Evolutionary conservation across 1,140 invertebrate species (phyloP), one percentile per base, ranked within the genome.

Genomic region (Neocloeon triangulifer): DNA sequence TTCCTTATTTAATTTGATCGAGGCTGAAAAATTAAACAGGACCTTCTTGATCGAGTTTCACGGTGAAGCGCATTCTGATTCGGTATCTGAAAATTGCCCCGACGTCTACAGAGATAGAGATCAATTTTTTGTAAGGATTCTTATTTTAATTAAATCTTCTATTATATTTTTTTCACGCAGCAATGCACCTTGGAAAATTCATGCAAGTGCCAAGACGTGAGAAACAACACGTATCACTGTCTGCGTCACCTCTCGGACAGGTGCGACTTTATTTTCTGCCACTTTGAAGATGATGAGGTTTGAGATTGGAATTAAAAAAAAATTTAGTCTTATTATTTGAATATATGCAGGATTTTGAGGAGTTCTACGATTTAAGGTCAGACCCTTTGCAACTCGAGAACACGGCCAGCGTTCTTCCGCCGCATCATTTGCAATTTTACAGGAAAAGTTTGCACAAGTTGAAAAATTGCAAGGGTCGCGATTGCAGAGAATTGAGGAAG

Each of bases 221-320:
- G 46, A 41, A 89, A 89, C 46, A 89, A 89, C 44, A 85, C 82
- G 1, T 89, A 69, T 43, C 54, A 53, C 0, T 91, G 85, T 46
- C 37, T 86, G 4, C 50, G 78, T 29, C 61, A 66, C 34, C 39
- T 78, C 17, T 49, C 53, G 1, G 37, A 60, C 22, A 15, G 46
- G 2, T 40, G 46, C 21, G 63, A 78, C 45, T 62, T 66, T 37
- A 63, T 84, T 37, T 84, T 71, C 42, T 88, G 82, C 45, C 43
- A 62, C 35, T 81, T 86, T 49, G 47, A 58, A 17, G 78, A 86
- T 47, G 38, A 59, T 25, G 55, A 77, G 58, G 78, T 80, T 33
- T 32, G 17, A 19, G 19, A 30, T 30, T 21, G 12, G 10, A 26
- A 22, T 25, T 16, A 10, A 12, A 6, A 35, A 27, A 0, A n/a